phyloP scores from a whole-genome alignment of 2,888 invertebrate genomes.

The Lasioglossum zephyrum region DNA sequence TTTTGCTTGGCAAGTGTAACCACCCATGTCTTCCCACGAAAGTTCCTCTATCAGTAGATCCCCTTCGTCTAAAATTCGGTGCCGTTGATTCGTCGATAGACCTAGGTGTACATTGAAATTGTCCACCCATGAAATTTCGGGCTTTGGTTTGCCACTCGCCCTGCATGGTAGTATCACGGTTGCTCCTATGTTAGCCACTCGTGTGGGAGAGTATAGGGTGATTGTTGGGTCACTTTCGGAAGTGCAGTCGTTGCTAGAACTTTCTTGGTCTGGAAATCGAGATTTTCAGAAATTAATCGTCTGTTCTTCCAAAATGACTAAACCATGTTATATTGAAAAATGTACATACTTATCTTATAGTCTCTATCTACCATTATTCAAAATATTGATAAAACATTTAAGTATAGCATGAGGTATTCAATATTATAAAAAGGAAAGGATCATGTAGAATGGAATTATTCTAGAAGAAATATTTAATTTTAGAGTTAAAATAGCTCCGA shows the following conservation, averaged over 20 bases:
- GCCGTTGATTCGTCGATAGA: conserved; percentile 65
- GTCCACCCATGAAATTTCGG: conserved; percentile 89
- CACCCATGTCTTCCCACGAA: conserved; percentile 93
- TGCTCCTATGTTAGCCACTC: conserved; percentile 86
- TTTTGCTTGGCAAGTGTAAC: conserved; percentile 90
- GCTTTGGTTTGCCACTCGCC: conserved; percentile 87
- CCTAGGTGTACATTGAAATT: conserved; percentile 86
- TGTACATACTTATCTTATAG: not conserved
- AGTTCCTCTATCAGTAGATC: conserved; percentile 90
- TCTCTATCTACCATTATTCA: not conserved
- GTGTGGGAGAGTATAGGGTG: conserved; percentile 79
- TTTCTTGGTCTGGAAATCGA: conserved; percentile 26
- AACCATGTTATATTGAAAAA: not conserved
- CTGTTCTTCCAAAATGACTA: not conserved
- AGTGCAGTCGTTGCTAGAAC: conserved; percentile 40
- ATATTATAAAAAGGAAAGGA: no score
- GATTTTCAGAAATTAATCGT: not conserved
- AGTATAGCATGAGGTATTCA: no score
- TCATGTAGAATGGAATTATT: no score
- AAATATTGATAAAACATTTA: no score
- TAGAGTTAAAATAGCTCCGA: not conserved
- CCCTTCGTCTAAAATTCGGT: conserved; percentile 87
- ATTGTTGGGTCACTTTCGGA: conserved; percentile 72
- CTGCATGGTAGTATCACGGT: conserved; percentile 90
- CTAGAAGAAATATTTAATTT: no score